phyloP scores from a whole-genome alignment of 2,113 vertebrate genomes.

The Elachura formosa region DNA sequence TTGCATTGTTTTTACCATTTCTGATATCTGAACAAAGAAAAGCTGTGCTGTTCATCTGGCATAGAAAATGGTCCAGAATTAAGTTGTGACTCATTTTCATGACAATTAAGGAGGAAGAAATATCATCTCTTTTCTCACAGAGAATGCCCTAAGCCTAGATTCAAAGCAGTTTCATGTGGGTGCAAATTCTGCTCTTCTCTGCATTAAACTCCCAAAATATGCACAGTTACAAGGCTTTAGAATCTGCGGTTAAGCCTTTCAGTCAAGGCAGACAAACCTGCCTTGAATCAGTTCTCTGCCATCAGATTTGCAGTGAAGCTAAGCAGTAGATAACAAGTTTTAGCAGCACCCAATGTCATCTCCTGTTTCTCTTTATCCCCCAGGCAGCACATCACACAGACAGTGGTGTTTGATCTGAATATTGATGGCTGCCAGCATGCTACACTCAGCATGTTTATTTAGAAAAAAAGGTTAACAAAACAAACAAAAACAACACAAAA shows the following conservation, averaged over 20 bases:
- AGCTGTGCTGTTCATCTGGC: neutral
- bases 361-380: neutral
- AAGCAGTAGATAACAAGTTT: neutral
- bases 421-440: neutral
- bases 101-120: neutral
- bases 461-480: neutral
- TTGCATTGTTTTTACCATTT: neutral
- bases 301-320: neutral
- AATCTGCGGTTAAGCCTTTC: neutral
- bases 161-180: neutral
- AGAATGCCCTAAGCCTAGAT: neutral
- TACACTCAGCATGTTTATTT: neutral
- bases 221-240: neutral
- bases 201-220: neutral
- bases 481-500: neutral
- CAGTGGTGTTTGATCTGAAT: neutral
- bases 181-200: neutral
- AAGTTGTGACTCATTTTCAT: slow-evolving; percentile 15
- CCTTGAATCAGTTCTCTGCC: neutral
- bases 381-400: rapidly evolving
- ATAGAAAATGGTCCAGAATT: neutral
- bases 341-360: neutral
- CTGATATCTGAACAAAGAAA: neutral
- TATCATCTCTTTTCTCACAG: neutral
- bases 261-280: neutral